phyloP scores from a whole-genome alignment of 2,797 vertebrate genomes.

The Chelmon rostratus region DNA sequence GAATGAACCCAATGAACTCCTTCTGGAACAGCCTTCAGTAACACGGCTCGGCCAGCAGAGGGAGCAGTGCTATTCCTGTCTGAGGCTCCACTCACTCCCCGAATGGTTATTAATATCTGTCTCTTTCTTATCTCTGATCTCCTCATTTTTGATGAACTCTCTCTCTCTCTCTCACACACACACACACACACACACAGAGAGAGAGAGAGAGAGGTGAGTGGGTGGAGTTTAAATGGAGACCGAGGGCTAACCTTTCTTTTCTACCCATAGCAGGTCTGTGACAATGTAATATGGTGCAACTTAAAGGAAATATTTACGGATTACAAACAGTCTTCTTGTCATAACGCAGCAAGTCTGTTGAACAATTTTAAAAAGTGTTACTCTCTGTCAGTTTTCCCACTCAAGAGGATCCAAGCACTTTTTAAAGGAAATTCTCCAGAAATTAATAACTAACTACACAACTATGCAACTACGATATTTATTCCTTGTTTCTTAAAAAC shows the following conservation, averaged over 20 bases:
- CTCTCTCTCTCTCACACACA: not conserved
- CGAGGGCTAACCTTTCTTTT: not conserved
- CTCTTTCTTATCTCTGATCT: conserved; percentile 15
- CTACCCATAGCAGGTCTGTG: no score
- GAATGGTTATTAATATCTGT: not conserved
- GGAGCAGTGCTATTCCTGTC: conserved; percentile 33
- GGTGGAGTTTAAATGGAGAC: not conserved
- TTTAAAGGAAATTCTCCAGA: not conserved
- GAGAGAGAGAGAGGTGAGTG: not conserved
- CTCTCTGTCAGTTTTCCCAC: not conserved
- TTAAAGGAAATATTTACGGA: not conserved
- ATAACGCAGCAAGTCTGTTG: no score
- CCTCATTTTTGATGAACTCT: conserved; percentile 12
- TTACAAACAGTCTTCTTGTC: not conserved
- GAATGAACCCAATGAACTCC: conserved; percentile 67
- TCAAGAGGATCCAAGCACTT: not conserved
- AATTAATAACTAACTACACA: not conserved
- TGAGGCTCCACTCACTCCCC: not conserved
- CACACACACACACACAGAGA: not conserved
- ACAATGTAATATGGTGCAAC: not conserved
- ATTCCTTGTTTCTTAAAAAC: no score
- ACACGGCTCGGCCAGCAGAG: conserved; percentile 65
- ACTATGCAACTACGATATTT: not conserved
- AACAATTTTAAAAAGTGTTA: not conserved
- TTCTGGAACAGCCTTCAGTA: not conserved